phyloP scores from a whole-genome alignment of 2,113 vertebrate genomes.

The Oplegnathus fasciatus region DNA sequence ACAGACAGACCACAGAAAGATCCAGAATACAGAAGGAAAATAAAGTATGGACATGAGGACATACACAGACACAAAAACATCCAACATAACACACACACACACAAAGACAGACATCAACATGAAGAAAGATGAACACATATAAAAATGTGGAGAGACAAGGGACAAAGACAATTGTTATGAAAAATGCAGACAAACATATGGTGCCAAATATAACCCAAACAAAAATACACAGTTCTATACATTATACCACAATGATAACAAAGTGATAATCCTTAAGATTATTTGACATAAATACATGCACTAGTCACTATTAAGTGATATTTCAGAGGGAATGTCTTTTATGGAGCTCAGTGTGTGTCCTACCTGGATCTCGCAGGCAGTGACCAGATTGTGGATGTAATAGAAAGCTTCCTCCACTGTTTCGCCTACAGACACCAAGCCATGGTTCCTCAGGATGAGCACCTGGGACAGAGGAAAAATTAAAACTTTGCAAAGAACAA shows the following conservation, averaged over 20 bases:
- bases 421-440: conserved; percentile 93
- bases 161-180: conserved; percentile 56
- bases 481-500: not conserved
- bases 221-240: not conserved
- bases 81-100: conserved; percentile 3
- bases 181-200: conserved; percentile 37
- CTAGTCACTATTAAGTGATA: no score
- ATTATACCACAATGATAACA: not conserved
- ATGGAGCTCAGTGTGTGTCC: conserved; percentile 1
- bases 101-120: conserved; percentile 30
- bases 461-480: conserved; percentile 82
- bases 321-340: not conserved
- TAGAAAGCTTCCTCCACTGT: conserved; percentile 98
- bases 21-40: conserved; percentile 18
- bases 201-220: conserved; percentile 12
- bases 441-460: conserved; percentile 96
- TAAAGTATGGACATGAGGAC: conserved; percentile 19
- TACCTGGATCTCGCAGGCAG: conserved; percentile 99
- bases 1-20: conserved; percentile 35
- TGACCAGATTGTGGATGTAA: conserved; percentile 95
- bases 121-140: conserved; percentile 35
- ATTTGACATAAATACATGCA: not conserved
- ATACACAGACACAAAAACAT: conserved; percentile 12
- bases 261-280: not conserved
- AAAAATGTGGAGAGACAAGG: conserved; percentile 46